Percentiles rank a stretch among this genome's conserved stretches.
Conservation (phyloP, 2,113 vertebrate species). For the Verasper variegatus region DNA sequence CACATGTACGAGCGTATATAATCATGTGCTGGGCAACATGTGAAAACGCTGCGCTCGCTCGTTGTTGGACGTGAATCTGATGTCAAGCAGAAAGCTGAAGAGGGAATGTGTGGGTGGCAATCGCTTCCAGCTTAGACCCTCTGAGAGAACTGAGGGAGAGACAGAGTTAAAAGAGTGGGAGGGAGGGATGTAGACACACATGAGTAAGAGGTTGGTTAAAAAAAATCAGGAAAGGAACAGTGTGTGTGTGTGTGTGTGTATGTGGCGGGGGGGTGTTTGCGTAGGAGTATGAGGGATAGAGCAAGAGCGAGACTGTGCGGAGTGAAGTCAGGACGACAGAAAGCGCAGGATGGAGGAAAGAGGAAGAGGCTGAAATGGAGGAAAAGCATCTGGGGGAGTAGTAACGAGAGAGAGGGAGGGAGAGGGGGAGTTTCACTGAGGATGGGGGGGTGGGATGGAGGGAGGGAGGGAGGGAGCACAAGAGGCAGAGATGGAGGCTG, state of each 20-base stretch:
- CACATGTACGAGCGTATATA: no score
- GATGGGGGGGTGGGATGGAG: slow-evolving; percentile 35
- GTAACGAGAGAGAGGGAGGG: slow-evolving; percentile 32
- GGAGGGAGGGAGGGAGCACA: slow-evolving; percentile 27
- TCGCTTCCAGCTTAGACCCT: slow-evolving; percentile 82
- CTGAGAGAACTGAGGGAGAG: slow-evolving; percentile 67
- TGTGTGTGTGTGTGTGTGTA: slow-evolving; percentile 32
- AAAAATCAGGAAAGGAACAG: slow-evolving; percentile 34
- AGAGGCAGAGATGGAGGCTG: slow-evolving; percentile 67
- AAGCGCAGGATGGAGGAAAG: slow-evolving; percentile 10
- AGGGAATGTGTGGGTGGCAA: slow-evolving; percentile 82
- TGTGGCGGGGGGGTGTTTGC: slow-evolving; percentile 23
- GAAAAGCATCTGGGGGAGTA: slow-evolving; percentile 53
- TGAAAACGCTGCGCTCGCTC: slow-evolving; percentile 58
- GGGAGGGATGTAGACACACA: slow-evolving; percentile 72
- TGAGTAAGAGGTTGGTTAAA: slow-evolving; percentile 69
- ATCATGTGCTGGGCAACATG: not conserved
- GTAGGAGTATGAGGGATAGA: slow-evolving; percentile 68
- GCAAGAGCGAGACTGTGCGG: slow-evolving; percentile 43
- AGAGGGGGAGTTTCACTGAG: slow-evolving; percentile 33
- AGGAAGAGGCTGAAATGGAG: slow-evolving; percentile 30
- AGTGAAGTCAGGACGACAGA: slow-evolving; percentile 48
- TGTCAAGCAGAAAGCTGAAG: slow-evolving; percentile 79
- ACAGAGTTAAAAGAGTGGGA: slow-evolving; percentile 76
- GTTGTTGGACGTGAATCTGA: slow-evolving; percentile 84